Evolutionary conservation across 2,113 vertebrate genomes (phyloP).

Genomic region (Turnix velox): DNA sequence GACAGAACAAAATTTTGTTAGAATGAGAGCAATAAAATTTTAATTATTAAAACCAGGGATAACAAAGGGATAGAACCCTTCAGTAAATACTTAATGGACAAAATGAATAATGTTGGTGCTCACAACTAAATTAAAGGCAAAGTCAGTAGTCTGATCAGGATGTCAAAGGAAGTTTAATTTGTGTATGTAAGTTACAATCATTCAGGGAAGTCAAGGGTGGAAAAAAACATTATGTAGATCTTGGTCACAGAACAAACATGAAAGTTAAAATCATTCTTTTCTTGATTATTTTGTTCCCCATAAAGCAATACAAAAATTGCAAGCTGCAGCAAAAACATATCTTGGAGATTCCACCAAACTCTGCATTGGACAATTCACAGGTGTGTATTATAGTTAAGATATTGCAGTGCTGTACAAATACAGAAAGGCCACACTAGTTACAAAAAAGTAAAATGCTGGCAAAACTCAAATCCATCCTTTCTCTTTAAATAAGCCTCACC

Average conservation of each 20-base stretch:
- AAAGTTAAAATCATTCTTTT: not conserved
- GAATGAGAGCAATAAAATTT: conserved; percentile 41
- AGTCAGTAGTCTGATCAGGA: not conserved
- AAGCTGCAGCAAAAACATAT: not conserved
- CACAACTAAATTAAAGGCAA: not conserved
- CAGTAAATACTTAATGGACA: not conserved
- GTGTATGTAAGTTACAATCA: not conserved
- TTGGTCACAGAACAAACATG: not conserved
- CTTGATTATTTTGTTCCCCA: not conserved
- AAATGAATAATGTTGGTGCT: not conserved
- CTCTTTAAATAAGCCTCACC: not conserved
- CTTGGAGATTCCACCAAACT: not conserved
- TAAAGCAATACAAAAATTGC: not conserved
- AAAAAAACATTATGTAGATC: not conserved
- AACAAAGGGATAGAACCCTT: not conserved
- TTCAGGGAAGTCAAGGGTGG: not conserved
- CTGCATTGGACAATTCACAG: not conserved
- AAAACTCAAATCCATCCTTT: not conserved
- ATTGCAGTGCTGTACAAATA: not conserved
- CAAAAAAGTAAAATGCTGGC: not conserved
- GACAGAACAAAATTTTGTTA: not conserved
- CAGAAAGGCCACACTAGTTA: not conserved
- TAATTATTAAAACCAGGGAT: not conserved
- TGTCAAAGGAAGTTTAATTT: not conserved
- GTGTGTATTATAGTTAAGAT: not conserved